Conservation (phyloP, 1,140 invertebrate genomes). For the Rhizoglyphus robini region DNA sequence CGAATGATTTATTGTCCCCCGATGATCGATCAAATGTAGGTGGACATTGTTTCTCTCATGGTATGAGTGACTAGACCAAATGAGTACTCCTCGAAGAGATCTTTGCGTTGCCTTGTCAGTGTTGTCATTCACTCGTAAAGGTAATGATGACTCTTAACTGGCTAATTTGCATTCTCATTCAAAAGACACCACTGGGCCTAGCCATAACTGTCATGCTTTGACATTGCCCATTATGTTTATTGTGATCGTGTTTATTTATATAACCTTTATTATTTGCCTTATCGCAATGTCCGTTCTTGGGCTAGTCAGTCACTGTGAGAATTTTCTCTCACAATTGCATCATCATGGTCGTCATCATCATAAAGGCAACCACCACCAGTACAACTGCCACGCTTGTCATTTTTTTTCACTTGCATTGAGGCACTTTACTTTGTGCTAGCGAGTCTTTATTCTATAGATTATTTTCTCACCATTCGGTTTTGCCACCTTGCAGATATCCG, state of each 20-base stretch:
- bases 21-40: constrained; percentile 6
- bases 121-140: not conserved
- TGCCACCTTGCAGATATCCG: no score
- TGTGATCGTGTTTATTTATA: not conserved
- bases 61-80: not conserved
- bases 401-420: no score
- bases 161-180: not conserved
- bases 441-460: no score
- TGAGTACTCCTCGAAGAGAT: not conserved
- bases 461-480: no score
- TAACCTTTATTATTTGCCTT: not conserved
- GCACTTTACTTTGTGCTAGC: no score
- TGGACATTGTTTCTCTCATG: not conserved
- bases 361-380: no score
- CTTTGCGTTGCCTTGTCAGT: no score
- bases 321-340: no score
- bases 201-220: not conserved
- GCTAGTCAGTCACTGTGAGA: no score
- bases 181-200: not conserved
- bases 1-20: constrained; percentile 4
- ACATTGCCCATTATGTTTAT: not conserved
- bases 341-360: no score
- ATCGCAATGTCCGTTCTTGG: not conserved
- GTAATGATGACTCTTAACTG: not conserved
- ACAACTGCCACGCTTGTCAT: no score